Conservation (phyloP, 2,888 invertebrate species). For the Scrobipalpa atriplicella region DNA sequence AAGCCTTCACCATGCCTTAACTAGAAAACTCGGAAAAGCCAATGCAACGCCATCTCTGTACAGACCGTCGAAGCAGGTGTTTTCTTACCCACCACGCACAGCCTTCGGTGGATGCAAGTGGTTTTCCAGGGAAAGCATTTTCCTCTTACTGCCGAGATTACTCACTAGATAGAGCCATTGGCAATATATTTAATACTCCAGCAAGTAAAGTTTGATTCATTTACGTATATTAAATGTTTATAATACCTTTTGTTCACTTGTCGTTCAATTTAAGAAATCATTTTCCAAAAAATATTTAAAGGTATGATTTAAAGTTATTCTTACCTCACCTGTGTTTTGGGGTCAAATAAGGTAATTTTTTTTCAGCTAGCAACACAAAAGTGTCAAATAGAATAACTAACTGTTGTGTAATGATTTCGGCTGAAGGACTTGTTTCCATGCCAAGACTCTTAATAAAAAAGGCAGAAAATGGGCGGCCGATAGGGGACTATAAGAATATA, state of each 20-base stretch:
- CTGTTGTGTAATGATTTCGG: no score
- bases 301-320: not conserved
- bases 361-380: slow-evolving; percentile 40
- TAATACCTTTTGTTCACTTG: not conserved
- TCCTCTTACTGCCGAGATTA: not conserved
- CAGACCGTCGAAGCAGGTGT: not conserved
- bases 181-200: not conserved
- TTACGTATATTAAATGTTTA: not conserved
- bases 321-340: not conserved
- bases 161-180: slow-evolving; percentile 10
- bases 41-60: not conserved
- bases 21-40: not conserved
- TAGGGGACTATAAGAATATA: slow-evolving; percentile 37
- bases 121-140: slow-evolving; percentile 13
- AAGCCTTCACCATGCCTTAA: not conserved
- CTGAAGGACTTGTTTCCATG: no score
- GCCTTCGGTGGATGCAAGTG: not conserved
- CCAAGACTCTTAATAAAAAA: no score
- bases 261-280: not conserved
- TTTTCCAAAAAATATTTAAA: not conserved
- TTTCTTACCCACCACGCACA: no score
- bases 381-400: no score
- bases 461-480: slow-evolving; percentile 67
- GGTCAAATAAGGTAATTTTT: slow-evolving; percentile 14
- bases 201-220: not conserved